Base-by-base conservation (phyloP, 1,140 invertebrate species). In the Halesus radiatus region DNA sequence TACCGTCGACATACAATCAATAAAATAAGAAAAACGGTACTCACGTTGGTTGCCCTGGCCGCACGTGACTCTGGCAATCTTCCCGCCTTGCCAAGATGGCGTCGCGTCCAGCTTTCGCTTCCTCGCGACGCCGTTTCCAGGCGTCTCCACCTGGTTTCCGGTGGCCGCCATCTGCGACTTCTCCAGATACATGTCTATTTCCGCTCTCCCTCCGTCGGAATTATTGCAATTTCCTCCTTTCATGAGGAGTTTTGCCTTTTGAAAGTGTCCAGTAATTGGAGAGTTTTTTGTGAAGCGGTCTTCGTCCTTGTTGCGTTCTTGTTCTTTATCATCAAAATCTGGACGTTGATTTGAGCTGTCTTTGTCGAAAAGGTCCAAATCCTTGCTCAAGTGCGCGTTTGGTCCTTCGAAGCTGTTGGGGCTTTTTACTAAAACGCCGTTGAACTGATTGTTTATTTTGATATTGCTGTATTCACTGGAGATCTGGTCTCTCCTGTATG, bases 171-270 rank as follows among this genome's bases (percentile, higher is more conserved):
- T 53, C 15, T 78, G 68, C 26, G 78, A 58, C 37, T 78, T 80
- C 23, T 80, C 81, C 22, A 83, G 54, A 75, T 78, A 83, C 70
- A 83, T 78, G 72, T 83, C 78, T 56, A 83, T 80, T 7, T 83
- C 78, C 22, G 52, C 64, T n/a, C 64, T 82, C 6, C 7, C 64
- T 3, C 56, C 53, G 18, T 13, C 66, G 8, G 76, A 62, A 26
- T 10, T 29, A 8, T 53, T 23, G 8, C 52, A 26, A n/a, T 20
- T 75, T 1, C 16, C 64, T 3, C 76, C 66, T 20, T 75, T 64
- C 70, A 76, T 79, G 18, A 4, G 23, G 8, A 50, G 74, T 18
- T 79, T 76, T 29, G 70, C 45, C 15, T 79, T 74, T 22, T 50
- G 62, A 15, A 66, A 52, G 7, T 77, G 50, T 18, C 8, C 60